These are phyloP conservation scores for Ganaspis sp. DNA, from an alignment of 1,140 invertebrate genomes.

Conservation along the genomic window DNA sequence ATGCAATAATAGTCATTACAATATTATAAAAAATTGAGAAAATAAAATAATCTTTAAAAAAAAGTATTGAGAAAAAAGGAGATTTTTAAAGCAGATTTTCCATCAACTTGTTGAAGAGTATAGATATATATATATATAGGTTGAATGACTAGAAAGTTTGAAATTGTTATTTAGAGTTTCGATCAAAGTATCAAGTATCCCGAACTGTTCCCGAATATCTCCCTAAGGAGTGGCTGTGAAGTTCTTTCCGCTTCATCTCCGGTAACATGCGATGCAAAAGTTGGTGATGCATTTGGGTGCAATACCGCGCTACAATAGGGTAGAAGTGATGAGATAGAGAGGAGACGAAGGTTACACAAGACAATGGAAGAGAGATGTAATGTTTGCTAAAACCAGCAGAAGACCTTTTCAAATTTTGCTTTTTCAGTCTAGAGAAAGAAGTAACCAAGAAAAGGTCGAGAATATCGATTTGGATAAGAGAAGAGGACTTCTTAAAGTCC, in stretches of 20 bases:
- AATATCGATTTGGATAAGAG: neutral
- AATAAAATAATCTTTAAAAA: no score
- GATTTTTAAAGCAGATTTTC: neutral
- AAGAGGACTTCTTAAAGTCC: neutral
- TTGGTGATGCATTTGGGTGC: constrained; percentile 14
- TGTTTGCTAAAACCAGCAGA: constrained; percentile 12
- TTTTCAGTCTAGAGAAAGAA: neutral
- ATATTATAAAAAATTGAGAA: no score
- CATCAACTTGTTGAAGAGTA: neutral
- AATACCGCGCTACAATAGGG: constrained; percentile 14
- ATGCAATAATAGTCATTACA: no score
- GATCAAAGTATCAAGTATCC: neutral
- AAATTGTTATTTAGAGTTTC: constrained; percentile 14
- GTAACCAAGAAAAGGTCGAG: neutral
- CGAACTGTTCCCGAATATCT: neutral
- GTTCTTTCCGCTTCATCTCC: constrained; percentile 6
- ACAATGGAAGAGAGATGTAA: neutral
- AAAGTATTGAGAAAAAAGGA: neutral
- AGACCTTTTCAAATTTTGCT: neutral
- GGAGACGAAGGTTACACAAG: neutral
- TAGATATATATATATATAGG: no score
- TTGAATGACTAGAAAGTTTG: neutral
- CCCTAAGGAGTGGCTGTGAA: neutral
- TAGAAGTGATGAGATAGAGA: neutral
- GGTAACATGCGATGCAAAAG: neutral